A percentile compares a stretch with the other conserved stretches of the same genome.
phyloP scores from a whole-genome alignment of 2,888 invertebrate species.

The Sturmia bella region DNA sequence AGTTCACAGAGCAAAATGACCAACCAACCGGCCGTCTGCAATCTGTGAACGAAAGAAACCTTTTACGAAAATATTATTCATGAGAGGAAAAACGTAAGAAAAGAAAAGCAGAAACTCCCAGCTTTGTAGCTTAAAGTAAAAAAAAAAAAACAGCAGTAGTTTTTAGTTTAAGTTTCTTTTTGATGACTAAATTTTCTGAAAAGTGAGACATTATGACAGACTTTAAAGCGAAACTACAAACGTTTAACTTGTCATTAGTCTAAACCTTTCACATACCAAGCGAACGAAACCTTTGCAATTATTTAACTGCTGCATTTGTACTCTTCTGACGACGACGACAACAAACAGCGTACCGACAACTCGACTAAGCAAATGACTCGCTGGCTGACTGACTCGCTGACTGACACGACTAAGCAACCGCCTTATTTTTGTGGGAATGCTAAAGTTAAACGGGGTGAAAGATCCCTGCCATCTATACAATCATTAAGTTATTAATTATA shows the following conservation, averaged over 20 bases:
- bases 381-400: neutral
- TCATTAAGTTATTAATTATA: neutral
- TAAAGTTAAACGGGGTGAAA: slow-evolving; percentile 62
- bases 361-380: too few relatives aligned
- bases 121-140: neutral
- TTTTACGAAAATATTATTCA: slow-evolving; percentile 40
- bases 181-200: slow-evolving; percentile 66
- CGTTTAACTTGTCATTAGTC: slow-evolving; percentile 68
- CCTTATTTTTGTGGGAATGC: slow-evolving; percentile 77
- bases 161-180: slow-evolving; percentile 39
- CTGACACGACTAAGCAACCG: slow-evolving; percentile 64
- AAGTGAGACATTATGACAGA: slow-evolving; percentile 63
- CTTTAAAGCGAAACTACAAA: slow-evolving; percentile 56
- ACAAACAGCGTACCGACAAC: slow-evolving; percentile 30
- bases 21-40: slow-evolving; percentile 61
- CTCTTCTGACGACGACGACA: slow-evolving; percentile 25
- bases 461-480: slow-evolving; percentile 34
- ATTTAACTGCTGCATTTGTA: slow-evolving; percentile 53
- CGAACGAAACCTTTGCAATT: slow-evolving; percentile 49
- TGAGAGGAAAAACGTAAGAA: slow-evolving; percentile 10
- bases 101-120: slow-evolving; percentile 37
- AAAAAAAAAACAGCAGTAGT: slow-evolving; percentile 40
- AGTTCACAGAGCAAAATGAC: slow-evolving; percentile 68
- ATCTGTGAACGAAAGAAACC: slow-evolving; percentile 32
- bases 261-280: slow-evolving; percentile 49